These are phyloP conservation scores for Tychaedon coryphoeus DNA, from an alignment of 2,113 vertebrate species.

Conservation along the genomic window DNA sequence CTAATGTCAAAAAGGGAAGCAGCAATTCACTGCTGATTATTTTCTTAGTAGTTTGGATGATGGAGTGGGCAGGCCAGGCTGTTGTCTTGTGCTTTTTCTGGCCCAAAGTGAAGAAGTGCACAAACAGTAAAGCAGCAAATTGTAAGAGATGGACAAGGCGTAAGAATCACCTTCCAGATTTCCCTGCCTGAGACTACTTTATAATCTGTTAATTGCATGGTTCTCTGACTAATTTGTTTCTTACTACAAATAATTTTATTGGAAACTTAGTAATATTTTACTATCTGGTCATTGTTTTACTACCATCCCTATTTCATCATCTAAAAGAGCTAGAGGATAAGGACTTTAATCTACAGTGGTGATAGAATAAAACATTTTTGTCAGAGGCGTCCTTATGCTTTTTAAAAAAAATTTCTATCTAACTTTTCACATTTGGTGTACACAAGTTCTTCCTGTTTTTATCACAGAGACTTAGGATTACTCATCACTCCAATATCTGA, in stretches of 20 bases:
- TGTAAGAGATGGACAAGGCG: neutral
- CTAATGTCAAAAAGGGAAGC: neutral
- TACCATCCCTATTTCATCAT: conserved; percentile 62
- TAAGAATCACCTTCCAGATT: neutral
- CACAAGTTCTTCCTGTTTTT: neutral
- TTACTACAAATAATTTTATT: neutral
- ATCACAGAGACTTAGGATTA: neutral
- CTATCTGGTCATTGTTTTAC: neutral
- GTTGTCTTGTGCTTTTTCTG: neutral
- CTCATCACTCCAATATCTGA: neutral
- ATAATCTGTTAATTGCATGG: neutral
- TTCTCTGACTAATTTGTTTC: neutral
- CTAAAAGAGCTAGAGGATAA: conserved; percentile 81
- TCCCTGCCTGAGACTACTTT: neutral
- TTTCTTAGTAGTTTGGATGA: neutral
- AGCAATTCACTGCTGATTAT: neutral
- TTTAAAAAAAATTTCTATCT: neutral
- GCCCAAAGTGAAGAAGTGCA: neutral
- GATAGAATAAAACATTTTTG: neutral
- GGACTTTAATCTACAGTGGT: neutral
- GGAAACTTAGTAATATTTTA: conserved; percentile 73
- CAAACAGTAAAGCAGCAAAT: neutral
- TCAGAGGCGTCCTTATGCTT: neutral
- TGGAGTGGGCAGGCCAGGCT: neutral
- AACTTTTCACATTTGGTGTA: neutral